phyloP scores from a whole-genome alignment of 2,113 vertebrate genomes.

The Bombycilla garrulus region DNA sequence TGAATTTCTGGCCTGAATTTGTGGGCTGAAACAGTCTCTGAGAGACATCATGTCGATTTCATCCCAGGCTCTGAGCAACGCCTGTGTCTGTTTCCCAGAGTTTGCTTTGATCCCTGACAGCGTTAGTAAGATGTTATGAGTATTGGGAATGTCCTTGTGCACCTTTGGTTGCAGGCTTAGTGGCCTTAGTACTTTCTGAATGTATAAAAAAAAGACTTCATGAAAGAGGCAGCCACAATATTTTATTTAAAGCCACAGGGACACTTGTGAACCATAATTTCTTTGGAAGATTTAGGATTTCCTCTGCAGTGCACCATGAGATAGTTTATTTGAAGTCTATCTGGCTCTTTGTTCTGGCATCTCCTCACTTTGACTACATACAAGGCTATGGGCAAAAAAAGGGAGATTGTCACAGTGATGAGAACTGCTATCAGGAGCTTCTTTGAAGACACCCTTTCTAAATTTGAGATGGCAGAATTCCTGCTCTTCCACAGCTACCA shows the following conservation, averaged over 20 bases:
- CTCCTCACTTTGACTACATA: neutral
- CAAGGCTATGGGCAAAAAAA: neutral
- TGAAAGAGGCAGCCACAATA: neutral
- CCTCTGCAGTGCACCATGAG: neutral
- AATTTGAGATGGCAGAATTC: neutral
- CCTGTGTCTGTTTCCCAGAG: neutral
- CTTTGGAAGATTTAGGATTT: neutral
- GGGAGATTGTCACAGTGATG: neutral
- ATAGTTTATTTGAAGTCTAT: neutral
- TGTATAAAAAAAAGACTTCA: neutral
- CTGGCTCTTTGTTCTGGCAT: neutral
- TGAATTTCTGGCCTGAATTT: neutral
- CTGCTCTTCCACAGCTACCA: neutral
- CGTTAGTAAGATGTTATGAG: neutral
- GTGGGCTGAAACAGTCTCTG: neutral
- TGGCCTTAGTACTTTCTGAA: neutral
- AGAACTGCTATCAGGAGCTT: neutral
- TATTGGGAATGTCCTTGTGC: neutral
- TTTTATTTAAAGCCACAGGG: neutral
- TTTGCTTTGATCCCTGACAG: neutral
- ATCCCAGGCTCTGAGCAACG: neutral
- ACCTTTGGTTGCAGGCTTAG: rapidly evolving
- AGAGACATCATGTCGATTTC: neutral
- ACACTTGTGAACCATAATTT: neutral
- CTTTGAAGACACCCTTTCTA: neutral